Conservation (phyloP, 2,888 invertebrate genomes). For the Ceratothoa steindachneri region DNA sequence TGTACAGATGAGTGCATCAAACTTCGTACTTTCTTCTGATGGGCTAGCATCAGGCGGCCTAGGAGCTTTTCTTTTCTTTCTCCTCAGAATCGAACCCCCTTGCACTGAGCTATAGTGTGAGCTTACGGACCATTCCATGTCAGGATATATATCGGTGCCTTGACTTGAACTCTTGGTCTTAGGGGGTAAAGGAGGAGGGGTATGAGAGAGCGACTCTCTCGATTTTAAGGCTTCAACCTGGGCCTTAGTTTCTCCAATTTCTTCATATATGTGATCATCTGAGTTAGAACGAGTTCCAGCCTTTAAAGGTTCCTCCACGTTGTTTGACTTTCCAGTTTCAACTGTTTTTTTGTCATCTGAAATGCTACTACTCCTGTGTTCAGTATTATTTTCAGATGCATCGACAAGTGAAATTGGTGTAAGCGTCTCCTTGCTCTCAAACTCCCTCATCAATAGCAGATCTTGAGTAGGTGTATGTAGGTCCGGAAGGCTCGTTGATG, state of each 20-base stretch:
- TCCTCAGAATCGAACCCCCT: conserved; percentile 28
- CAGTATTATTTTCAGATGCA: neutral
- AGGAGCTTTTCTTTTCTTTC: conserved; percentile 41
- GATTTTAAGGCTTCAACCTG: conserved; percentile 34
- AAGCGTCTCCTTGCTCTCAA: neutral
- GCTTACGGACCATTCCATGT: conserved; percentile 22
- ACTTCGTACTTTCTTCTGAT: neutral
- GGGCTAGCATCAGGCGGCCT: conserved; percentile 26
- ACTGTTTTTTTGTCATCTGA: too few species aligned
- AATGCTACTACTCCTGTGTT: neutral
- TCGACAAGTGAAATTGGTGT: neutral
- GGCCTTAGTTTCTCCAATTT: conserved; percentile 37
- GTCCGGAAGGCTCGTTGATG: neutral
- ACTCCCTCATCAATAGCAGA: neutral
- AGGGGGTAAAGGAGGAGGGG: conserved; percentile 35
- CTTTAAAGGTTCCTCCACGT: neutral
- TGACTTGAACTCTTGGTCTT: conserved; percentile 19
- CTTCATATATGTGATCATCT: conserved; percentile 45
- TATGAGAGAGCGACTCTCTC: conserved; percentile 26
- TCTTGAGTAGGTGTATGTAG: neutral
- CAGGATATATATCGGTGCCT: conserved; percentile 29
- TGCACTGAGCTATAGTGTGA: conserved; percentile 36
- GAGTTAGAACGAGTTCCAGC: conserved; percentile 7
- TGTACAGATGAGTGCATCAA: too few species aligned
- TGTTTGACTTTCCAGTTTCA: neutral